Evolutionary conservation across 2,113 vertebrate genomes (phyloP), one percentile per base, ranked within the genome.

Genomic region (Empidonax traillii): DNA sequence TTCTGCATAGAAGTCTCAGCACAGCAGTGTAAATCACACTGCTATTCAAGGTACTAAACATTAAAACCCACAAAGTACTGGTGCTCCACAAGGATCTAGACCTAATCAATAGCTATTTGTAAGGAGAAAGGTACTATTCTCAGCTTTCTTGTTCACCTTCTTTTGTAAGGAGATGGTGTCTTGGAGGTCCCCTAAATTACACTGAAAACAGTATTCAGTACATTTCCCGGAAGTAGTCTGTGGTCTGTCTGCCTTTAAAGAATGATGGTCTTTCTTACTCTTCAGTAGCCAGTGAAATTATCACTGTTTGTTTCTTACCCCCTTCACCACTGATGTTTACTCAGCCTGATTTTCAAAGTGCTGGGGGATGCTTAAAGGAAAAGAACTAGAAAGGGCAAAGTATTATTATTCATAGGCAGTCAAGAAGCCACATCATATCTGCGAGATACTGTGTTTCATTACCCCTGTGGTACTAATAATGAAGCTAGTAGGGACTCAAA

Each of bases 401-500:
- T 87, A 89, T 85, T 96, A 89, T 94, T 94, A 96, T 96, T 96
- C 93, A 96, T 58, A 65, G 88, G 76, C 55, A 94, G 90, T 85
- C 88, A 84, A 96, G 83, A 92, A 94, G 66, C 8, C 65, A 93
- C 88, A 95, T 95, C 92, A 41, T 95, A 90, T 96, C 89, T 94
- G 66, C 85, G 95, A 84, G 83, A 93, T 75, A 69, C 28, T 65
- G 66, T 44, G 92, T 94, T 97, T 96, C 96, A 95, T 95, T 93
- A 94, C 79, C 80, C 96, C 96, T 96, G 88, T 93, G 96, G 92
- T 65, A 82, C 90, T 94, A 94, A 95, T 94, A 94, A 95, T 78
- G 88, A 96, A 89, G 86, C 73, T 94, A 85, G 94, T 0, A 87
- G 90, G 86, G 79, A 84, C 88, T 94, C 92, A 82, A 93, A 90